phyloP scores from a whole-genome alignment of 2,797 vertebrate species.

The Euphonia xanthogaster region DNA sequence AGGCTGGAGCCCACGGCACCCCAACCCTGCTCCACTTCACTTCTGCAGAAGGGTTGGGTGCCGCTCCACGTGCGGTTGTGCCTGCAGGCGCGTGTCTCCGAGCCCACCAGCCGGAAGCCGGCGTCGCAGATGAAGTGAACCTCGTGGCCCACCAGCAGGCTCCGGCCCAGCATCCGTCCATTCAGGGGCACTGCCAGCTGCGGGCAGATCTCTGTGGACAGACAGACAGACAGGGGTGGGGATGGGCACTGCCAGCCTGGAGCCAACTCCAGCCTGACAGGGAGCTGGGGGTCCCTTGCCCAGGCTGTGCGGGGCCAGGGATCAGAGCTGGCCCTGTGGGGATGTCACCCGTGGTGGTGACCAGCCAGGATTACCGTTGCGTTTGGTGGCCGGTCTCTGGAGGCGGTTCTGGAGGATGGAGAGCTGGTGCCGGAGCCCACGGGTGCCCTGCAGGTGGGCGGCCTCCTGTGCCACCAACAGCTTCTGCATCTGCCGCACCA shows the following conservation, averaged over 20 bases:
- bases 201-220: slow-evolving; percentile 73
- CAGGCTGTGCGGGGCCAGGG: accelerated
- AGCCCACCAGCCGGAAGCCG: slow-evolving; percentile 81
- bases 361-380: slow-evolving; percentile 62
- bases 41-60: slow-evolving; percentile 79
- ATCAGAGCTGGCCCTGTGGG: accelerated
- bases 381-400: slow-evolving; percentile 63
- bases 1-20: accelerated
- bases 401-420: slow-evolving; percentile 77
- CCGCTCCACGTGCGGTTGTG: slow-evolving; percentile 83
- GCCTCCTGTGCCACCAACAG: slow-evolving; percentile 83
- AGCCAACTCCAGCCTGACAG: accelerated
- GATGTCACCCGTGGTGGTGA: accelerated
- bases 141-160: slow-evolving; percentile 77
- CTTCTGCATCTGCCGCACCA: slow-evolving; percentile 84
- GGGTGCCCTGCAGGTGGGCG: slow-evolving; percentile 77
- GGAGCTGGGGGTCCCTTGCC: not conserved
- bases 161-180: slow-evolving; percentile 79
- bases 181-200: slow-evolving; percentile 71
- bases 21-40: slow-evolving; percentile 29
- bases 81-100: slow-evolving; percentile 78
- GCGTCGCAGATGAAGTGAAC: slow-evolving; percentile 82
- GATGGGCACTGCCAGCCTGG: not conserved
- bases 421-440: slow-evolving; percentile 83
- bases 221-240: not conserved